These are phyloP conservation scores for Manis javanica DNA, from an alignment of 2,797 vertebrate genomes.

Conservation along the genomic window DNA sequence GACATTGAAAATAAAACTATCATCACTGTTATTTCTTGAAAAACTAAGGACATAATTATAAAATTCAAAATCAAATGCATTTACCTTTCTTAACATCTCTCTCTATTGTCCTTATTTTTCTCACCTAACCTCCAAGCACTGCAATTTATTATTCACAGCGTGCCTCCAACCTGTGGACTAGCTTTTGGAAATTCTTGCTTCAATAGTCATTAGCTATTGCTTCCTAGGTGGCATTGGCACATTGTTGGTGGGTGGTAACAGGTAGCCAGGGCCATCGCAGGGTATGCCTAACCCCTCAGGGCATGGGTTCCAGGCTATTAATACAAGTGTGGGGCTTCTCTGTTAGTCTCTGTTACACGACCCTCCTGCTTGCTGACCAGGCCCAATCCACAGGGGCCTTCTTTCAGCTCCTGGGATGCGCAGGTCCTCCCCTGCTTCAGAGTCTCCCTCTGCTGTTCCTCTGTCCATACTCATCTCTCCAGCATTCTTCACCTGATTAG, in stretches of 20 bases:
- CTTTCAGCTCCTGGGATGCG: neutral
- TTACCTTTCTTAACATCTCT: neutral
- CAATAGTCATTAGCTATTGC: constrained; percentile 15
- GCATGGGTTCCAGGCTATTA: neutral
- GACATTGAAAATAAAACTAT: constrained; percentile 21
- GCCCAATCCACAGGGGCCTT: neutral
- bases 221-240: neutral
- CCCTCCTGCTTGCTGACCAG: neutral
- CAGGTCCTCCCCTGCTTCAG: neutral
- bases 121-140: neutral
- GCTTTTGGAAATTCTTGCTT: constrained; percentile 32
- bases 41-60: neutral
- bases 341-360: neutral
- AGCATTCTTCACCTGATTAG: neutral
- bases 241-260: neutral
- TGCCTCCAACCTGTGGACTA: neutral
- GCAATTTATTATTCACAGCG: constrained; percentile 17
- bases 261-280: too few relatives aligned
- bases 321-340: neutral
- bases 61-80: constrained; percentile 28
- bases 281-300: neutral
- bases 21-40: constrained; percentile 17
- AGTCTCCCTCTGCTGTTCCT: neutral
- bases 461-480: neutral
- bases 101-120: constrained; percentile 37